phyloP scores from a whole-genome alignment of 2,113 vertebrate species.

The Paradoxurus hermaphroditus region DNA sequence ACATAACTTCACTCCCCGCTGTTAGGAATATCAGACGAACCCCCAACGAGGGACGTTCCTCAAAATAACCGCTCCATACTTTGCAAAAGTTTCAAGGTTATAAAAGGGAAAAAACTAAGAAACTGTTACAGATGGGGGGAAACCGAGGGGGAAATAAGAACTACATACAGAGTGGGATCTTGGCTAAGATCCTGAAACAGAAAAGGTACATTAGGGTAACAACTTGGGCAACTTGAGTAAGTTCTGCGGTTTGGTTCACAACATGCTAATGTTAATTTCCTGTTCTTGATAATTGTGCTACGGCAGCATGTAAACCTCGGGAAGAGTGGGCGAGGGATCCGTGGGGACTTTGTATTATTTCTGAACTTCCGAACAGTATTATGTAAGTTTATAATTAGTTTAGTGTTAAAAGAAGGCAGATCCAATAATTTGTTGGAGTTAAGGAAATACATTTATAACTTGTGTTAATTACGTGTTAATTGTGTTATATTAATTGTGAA shows the following conservation, averaged over 20 bases:
- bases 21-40: not conserved
- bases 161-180: not conserved
- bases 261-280: not conserved
- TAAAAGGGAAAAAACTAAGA: not conserved
- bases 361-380: slow-evolving; percentile 2
- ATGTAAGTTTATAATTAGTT: slow-evolving; percentile 6
- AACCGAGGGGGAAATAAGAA: not conserved
- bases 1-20: not conserved
- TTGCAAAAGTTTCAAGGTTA: not conserved
- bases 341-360: not conserved
- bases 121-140: not conserved
- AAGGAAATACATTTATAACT: slow-evolving; percentile 26
- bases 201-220: not conserved
- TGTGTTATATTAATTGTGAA: not conserved
- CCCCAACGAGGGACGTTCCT: not conserved
- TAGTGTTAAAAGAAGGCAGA: not conserved
- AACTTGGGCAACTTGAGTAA: not conserved
- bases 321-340: not conserved
- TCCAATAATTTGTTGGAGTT: not conserved
- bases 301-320: not conserved
- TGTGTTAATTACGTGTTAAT: not conserved
- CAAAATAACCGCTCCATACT: not conserved
- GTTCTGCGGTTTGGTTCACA: not conserved
- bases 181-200: not conserved
- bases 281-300: not conserved